Evolutionary conservation across 2,113 vertebrate species (phyloP), one percentile per base, ranked within the genome.

Genomic region (Pycnonotus jocosus): DNA sequence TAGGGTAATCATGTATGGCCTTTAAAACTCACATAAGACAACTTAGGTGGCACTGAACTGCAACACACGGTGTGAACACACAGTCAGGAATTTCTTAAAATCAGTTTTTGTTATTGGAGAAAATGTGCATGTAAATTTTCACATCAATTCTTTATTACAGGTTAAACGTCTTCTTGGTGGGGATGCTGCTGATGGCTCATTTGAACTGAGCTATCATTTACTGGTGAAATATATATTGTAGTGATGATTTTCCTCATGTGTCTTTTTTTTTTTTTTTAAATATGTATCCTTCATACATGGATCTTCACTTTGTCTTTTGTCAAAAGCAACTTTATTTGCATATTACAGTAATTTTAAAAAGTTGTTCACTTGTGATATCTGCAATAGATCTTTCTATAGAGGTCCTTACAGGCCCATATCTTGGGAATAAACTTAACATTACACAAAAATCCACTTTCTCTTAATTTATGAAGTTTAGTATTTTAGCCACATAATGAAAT

Each of bases 271-370:
- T 45, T 73, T 42, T 51, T 60, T 71, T 88, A 95, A n/a, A 48
- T 44, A 48, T 21, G 35, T 81, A 51, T 90, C 64, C 53, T 93
- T 88, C 50, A 56, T 84, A 86, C 15, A 17, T 82, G 50, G 71
- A 87, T 62, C 18, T 80, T 87, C 45, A 62, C 15, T 92, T 74
- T 17, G 38, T 77, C n/a, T 72, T 87, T 42, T 94, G 84, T 77
- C 81, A 85, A 94, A 87, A 58, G 77, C 31, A 81, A 91, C 76
- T 90, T 97, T 85, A 86, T 92, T 95, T 95, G 87, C 45, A 47
- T 77, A 92, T 45, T 80, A 64, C 45, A 87, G 30, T 87, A 38
- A 38, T 38, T 38, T 38, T 38, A 38, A 38, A 38, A 38, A 8
- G 38, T 38, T 38, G 38, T 85, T 91, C 64, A 92, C 66, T 96